Base-by-base conservation (phyloP, 1,140 invertebrate genomes). In the Aporrectodea caliginosa region DNA sequence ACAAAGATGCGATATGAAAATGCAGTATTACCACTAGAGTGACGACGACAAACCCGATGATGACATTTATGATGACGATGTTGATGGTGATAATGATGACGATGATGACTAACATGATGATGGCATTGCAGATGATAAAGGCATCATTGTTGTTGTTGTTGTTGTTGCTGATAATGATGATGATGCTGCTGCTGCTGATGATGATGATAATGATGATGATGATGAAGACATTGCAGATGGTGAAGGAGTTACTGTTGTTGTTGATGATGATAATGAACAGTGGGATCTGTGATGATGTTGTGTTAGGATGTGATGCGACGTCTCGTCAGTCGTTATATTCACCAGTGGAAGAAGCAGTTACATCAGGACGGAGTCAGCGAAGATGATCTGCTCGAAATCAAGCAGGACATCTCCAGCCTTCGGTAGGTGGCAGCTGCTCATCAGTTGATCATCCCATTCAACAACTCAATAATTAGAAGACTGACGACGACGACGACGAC, bases 361-460 rank as follows among this genome's bases (percentile, higher is more conserved):
- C 85, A 90, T 68, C 89, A 91, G 84, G 90, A 90, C 82, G 90
- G 90, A 2, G 90, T 91, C 1, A 91, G 90, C 82, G 90, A 91
- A 83, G 90, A 91, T 79, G 90, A 91, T 82, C 82, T 91, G n/a
- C 83, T 90, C 30, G 90, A 91, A 83, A 91, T 91, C 69, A 91
- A 91, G 84, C 90, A 91, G 81, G 90, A 91, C 82, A 91, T 91
- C 0, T 90, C 90, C 22, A 91, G 90, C 85, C 84, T 91, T 22
- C 88, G 90, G 90, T 90, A n/a, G n/a, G n/a, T n/a, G n/a, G n/a
- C n/a, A n/a, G n/a, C n/a, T n/a, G n/a, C n/a, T n/a, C n/a, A n/a
- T n/a, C n/a, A n/a, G n/a, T n/a, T n/a, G n/a, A n/a, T n/a, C n/a
- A n/a, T n/a, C n/a, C n/a, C n/a, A n/a, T n/a, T n/a, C n/a, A n/a